Conservation (phyloP, 2,113 vertebrate species). For the Actenoides lindsayi region DNA sequence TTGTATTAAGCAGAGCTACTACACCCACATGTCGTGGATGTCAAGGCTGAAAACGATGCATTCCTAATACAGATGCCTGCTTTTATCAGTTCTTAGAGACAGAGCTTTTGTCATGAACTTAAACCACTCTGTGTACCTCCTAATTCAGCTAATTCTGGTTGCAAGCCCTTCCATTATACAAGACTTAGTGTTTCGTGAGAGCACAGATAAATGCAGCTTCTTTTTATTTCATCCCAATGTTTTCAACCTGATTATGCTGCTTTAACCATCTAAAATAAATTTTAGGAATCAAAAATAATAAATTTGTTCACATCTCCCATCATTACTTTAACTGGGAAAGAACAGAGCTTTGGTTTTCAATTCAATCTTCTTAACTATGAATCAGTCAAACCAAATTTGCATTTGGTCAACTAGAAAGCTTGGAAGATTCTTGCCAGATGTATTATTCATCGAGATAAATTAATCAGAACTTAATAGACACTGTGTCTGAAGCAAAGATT, state of each 20-base stretch:
- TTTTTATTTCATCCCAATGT: background rate
- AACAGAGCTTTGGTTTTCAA: background rate
- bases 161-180: background rate
- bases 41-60: background rate
- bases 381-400: background rate
- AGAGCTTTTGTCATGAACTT: background rate
- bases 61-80: background rate
- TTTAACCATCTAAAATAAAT: slow-evolving; percentile 30
- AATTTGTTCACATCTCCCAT: background rate
- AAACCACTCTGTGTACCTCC: background rate
- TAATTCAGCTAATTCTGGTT: background rate
- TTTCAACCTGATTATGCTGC: background rate
- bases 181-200: background rate
- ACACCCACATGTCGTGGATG: background rate
- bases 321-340: background rate
- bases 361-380: slow-evolving; percentile 11
- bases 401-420: background rate
- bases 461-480: background rate
- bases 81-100: background rate
- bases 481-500: background rate
- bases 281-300: background rate
- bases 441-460: background rate
- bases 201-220: background rate
- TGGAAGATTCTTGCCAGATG: background rate
- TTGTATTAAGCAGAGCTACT: background rate